phyloP scores from a whole-genome alignment of 64 coral and sea anemone genomes.

The Montipora sp. region DNA sequence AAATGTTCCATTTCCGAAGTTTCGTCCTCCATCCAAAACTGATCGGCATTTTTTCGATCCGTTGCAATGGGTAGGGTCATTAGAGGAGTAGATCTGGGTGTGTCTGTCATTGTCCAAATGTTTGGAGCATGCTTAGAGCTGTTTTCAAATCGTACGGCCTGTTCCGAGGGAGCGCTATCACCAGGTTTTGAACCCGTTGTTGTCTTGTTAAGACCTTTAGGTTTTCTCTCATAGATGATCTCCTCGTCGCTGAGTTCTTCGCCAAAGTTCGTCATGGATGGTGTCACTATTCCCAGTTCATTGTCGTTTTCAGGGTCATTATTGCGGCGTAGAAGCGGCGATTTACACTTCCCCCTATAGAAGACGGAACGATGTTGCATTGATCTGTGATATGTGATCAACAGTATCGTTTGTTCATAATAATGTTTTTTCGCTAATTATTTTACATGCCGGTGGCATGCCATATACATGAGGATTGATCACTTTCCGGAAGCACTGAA shows the following conservation, averaged over 20 bases:
- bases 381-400: neutral
- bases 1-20: neutral
- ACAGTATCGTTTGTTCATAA: too few relatives aligned
- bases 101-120: neutral
- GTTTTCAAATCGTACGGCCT: neutral
- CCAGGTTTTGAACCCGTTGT: neutral
- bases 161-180: neutral
- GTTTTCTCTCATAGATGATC: neutral
- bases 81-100: neutral
- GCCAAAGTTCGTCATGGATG: conserved; percentile 4
- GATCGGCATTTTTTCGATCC: neutral
- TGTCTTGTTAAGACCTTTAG: neutral
- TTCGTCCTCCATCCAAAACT: neutral
- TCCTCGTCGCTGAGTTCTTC: conserved; percentile 5
- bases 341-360: neutral
- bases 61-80: neutral
- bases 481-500: too few relatives aligned
- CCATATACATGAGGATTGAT: too few relatives aligned
- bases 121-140: neutral
- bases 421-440: too few relatives aligned
- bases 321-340: neutral
- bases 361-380: neutral
- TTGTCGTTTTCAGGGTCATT: neutral
- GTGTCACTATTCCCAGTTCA: neutral
- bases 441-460: too few relatives aligned